Percentiles rank a stretch among this genome's conserved stretches.
Evolutionary conservation across 2,113 vertebrate genomes (phyloP).

Genomic region (Chaetops frenatus): DNA sequence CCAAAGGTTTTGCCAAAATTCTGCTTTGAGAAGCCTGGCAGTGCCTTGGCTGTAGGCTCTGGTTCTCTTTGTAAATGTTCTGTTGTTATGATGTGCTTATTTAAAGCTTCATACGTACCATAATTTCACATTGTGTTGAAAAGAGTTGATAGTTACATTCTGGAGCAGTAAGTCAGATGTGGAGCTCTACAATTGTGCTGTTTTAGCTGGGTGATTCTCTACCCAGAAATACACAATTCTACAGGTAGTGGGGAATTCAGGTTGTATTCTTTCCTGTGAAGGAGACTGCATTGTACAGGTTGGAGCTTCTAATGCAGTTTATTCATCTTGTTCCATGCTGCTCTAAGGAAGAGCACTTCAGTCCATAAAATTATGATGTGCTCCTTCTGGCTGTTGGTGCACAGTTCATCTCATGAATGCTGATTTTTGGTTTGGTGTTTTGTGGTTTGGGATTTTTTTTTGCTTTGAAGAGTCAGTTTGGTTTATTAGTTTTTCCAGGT

Average conservation of each 20-base stretch:
- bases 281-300: background rate
- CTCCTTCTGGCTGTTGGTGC: background rate
- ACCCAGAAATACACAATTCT: background rate
- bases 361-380: background rate
- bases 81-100: background rate
- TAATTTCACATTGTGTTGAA: background rate
- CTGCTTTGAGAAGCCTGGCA: background rate
- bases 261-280: background rate
- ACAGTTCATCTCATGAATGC: background rate
- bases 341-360: background rate
- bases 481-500: background rate
- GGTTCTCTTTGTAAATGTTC: background rate
- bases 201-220: background rate
- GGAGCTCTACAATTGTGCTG: background rate
- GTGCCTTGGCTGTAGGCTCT: background rate
- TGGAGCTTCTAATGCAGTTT: background rate
- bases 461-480: background rate
- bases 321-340: background rate
- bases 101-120: background rate
- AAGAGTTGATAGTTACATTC: background rate
- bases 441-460: background rate
- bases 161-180: background rate
- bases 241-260: background rate
- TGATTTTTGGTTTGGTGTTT: background rate
- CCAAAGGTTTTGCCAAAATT: background rate